phyloP scores from a whole-genome alignment of 2,888 invertebrate genomes.

The Andrena praecox region DNA sequence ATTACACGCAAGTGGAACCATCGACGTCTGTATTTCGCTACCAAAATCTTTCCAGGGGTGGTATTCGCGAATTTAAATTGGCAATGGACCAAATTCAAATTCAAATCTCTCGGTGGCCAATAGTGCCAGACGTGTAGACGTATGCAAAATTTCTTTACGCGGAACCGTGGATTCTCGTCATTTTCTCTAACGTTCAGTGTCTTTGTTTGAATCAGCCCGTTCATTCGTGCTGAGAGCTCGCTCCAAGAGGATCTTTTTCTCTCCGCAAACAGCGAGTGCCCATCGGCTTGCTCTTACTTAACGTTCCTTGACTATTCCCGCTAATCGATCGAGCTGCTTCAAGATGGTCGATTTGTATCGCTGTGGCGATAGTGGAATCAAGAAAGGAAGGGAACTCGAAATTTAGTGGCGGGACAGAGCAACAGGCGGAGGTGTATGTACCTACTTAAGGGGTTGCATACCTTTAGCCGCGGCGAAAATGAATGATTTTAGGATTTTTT shows the following conservation, averaged over 20 bases:
- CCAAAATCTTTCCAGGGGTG: background rate
- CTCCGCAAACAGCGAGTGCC: constrained; percentile 75
- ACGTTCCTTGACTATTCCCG: constrained; percentile 16
- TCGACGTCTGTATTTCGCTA: background rate
- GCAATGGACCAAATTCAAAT: constrained; percentile 5
- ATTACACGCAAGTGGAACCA: background rate
- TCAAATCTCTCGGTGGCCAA: background rate
- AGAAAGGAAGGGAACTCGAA: background rate
- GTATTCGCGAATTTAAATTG: background rate
- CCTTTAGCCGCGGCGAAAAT: no score
- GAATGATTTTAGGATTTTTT: no score
- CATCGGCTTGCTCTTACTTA: constrained; percentile 59
- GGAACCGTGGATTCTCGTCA: constrained; percentile 4
- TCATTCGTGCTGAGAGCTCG: constrained; percentile 74
- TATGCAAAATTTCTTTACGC: background rate
- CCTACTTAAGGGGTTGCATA: no score
- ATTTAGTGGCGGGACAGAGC: constrained; percentile 13
- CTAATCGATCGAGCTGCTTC: constrained; percentile 54
- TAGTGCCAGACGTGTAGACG: background rate
- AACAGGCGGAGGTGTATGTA: constrained; percentile 29
- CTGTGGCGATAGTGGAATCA: background rate
- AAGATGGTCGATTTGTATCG: constrained; percentile 30
- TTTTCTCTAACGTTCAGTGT: constrained; percentile 9
- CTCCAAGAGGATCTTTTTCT: constrained; percentile 73
- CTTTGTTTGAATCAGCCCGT: constrained; percentile 28